A percentile compares a stretch with the other conserved stretches of the same genome.
Conservation (phyloP, 2,113 vertebrate species). For the Pampusana beccarii region DNA sequence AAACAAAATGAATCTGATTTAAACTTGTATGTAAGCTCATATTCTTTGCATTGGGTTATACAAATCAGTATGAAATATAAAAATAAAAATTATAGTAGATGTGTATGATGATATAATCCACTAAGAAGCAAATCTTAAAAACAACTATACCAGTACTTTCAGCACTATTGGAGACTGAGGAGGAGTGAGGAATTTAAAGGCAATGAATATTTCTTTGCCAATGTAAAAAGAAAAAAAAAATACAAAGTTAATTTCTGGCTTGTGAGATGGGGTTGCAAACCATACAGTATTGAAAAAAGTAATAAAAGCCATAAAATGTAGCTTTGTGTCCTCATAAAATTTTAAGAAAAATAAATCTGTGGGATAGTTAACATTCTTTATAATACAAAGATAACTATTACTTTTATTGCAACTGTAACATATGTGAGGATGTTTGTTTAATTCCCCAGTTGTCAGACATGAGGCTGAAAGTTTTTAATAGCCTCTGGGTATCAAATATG, state of each 20-base stretch:
- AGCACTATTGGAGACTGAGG: background rate
- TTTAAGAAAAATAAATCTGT: slow-evolving; percentile 22
- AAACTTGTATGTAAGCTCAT: background rate
- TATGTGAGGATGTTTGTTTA: slow-evolving; percentile 61
- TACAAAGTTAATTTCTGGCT: background rate
- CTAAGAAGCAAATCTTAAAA: background rate
- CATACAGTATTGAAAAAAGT: background rate
- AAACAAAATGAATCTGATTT: background rate
- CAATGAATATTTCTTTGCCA: background rate
- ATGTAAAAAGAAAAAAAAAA: background rate
- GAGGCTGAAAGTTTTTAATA: slow-evolving; percentile 63
- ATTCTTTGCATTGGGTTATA: background rate
- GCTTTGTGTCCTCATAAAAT: background rate
- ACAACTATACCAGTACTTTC: background rate
- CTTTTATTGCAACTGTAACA: slow-evolving; percentile 47
- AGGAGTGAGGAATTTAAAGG: background rate
- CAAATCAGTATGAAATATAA: background rate
- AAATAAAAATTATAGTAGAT: background rate
- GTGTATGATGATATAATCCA: background rate
- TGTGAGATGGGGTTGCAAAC: background rate
- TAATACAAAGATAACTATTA: slow-evolving; percentile 4
- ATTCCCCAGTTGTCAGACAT: slow-evolving; percentile 32
- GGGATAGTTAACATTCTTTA: background rate
- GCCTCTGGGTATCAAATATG: slow-evolving; percentile 57
- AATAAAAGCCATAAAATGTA: slow-evolving; percentile 13